phyloP scores from a whole-genome alignment of 2,888 invertebrate genomes.

The Apomyelois bistriatella region DNA sequence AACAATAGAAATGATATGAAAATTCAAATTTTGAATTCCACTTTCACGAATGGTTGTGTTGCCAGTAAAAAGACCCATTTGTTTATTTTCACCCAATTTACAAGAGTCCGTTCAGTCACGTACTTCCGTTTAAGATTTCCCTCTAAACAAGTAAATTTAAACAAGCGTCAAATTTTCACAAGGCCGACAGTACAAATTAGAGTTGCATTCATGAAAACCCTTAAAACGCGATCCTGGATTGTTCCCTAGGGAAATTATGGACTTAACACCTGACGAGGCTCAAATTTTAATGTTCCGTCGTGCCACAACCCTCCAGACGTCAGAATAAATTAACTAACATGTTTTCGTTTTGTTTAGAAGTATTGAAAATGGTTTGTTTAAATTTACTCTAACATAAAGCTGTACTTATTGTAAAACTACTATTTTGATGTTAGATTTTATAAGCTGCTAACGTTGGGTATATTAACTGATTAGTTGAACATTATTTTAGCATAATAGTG shows the following conservation, averaged over 20 bases:
- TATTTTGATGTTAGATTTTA: not conserved
- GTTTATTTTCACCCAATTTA: not conserved
- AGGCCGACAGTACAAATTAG: constrained; percentile 59
- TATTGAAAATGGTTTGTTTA: constrained; percentile 7
- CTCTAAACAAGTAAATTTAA: constrained; percentile 37
- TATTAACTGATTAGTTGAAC: no score
- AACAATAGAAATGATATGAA: not conserved
- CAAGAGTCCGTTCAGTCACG: not conserved
- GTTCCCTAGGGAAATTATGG: constrained; percentile 77
- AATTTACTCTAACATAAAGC: not conserved
- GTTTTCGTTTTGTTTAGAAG: constrained; percentile 37
- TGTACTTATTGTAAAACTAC: not conserved
- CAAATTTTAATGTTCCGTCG: constrained; percentile 72
- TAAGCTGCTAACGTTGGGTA: not conserved
- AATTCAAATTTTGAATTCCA: not conserved
- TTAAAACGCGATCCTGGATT: constrained; percentile 72
- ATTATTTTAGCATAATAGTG: no score
- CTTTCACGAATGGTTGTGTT: not conserved
- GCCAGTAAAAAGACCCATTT: not conserved
- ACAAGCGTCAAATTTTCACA: constrained; percentile 32
- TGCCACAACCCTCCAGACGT: constrained; percentile 44
- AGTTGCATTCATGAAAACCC: constrained; percentile 69
- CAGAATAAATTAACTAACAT: constrained; percentile 69
- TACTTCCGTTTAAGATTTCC: constrained; percentile 34
- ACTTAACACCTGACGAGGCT: constrained; percentile 78